phyloP scores from a whole-genome alignment of 1,140 invertebrate genomes.

The Drosophila teissieri region DNA sequence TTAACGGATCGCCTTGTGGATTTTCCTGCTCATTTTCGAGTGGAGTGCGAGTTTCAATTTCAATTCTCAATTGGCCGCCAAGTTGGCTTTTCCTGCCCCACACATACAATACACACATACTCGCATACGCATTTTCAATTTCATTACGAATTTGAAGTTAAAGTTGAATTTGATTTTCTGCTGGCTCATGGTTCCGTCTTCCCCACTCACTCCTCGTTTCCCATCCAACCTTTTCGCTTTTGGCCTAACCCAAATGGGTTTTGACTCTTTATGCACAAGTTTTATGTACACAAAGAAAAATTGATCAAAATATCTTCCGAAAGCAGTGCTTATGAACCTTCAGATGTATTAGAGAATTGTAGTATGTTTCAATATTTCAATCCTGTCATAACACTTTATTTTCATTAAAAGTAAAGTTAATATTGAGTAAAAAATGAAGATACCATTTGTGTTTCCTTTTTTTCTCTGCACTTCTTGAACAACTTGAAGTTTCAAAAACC shows the following conservation, averaged over 20 bases:
- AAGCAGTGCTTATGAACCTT: no score
- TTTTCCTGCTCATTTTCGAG: conserved; percentile 7
- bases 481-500: conserved; percentile 19
- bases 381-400: no score
- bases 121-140: conserved; percentile 32
- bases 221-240: conserved; percentile 34
- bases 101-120: neutral
- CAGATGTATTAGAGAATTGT: no score
- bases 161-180: conserved; percentile 40
- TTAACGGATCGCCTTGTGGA: conserved; percentile 31
- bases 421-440: no score
- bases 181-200: conserved; percentile 44
- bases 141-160: conserved; percentile 52
- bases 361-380: no score
- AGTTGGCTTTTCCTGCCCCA: conserved; percentile 48
- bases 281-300: conserved; percentile 37
- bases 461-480: conserved; percentile 11
- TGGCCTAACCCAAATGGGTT: conserved; percentile 71
- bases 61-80: conserved; percentile 67
- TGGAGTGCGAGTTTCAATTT: conserved; percentile 73
- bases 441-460: no score
- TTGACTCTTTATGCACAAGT: conserved; percentile 48
- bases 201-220: conserved; percentile 1
- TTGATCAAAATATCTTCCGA: neutral
- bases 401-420: no score